Base-by-base conservation (phyloP, 2,113 vertebrate species). In the Numida meleagris region DNA sequence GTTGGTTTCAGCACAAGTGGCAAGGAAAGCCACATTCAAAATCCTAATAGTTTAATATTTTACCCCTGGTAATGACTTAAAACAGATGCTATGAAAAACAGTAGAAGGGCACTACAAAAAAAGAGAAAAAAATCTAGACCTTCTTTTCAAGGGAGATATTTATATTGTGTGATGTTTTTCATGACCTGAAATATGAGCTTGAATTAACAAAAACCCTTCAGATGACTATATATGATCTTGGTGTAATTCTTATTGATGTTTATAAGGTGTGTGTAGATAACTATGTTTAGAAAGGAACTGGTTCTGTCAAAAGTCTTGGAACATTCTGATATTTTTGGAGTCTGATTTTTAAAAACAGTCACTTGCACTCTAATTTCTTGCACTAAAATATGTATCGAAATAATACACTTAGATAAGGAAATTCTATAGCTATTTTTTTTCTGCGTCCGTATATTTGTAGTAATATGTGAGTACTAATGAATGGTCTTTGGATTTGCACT, bases 91-190 rank as follows among this genome's bases (percentile, higher is more conserved):
- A 20, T n/a, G 11, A 10, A 83, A 90, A 19, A 29, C 2, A 55
- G 53, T 48, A 36, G 0, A 0, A 74, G 33, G 14, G 3, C 4
- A 59, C 3, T 8, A 14, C 1, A 50, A 6, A 58, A 73, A 50
- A 76, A 65, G 4, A 65, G 1, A 68, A 76, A 40, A 40, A 63
- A 21, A 77, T 70, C 27, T 2, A 16, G 38, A 11, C 5, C 14
- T 58, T 9, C 27, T n/a, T 53, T 11, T 6, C 9, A 74, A n/a
- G 7, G 9, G 1, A 0, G 2, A 33, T 86, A 58, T 66, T 86
- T 74, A 27, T 46, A 21, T 18, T 53, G 1, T 66, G 33, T 59
- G 19, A 63, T 14, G 17, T 14, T 75, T 88, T 77, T 50, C 19
- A 55, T 65, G 0, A 34, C 20, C 11, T 65, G 58, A 76, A 93